Base-by-base conservation (phyloP, 1,140 invertebrate genomes). In the Drosophila nigromelanica region DNA sequence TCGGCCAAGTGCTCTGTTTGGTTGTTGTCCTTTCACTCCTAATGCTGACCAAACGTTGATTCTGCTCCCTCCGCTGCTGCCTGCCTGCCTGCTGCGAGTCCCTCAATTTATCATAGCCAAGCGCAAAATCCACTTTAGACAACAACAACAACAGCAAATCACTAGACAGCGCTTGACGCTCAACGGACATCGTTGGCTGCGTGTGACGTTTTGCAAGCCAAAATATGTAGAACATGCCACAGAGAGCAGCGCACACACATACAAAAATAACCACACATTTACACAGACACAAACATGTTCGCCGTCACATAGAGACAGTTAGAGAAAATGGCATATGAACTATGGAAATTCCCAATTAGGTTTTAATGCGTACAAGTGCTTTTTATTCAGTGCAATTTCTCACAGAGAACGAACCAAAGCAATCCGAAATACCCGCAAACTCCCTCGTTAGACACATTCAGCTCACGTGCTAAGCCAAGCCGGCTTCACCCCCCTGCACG, bases 301-400 rank as follows among this genome's bases (percentile, higher is more conserved):
- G 5, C 51, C 48, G 30, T 47, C 45, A 54, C 35, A 15, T 27
- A 33, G 47, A 39, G 47, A 76, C 71, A 64, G 83, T 82, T 72
- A 73, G 83, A 69, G 83, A 79, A 87, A 73, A 83, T 79, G 68
- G 73, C 83, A 89, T 78, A 86, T 86, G 83, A 89, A 87, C 83
- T 87, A 89, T 89, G 83, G 83, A 89, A 89, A 89, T 89, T 89
- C 79, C 83, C 83, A 89, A 89, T 89, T 89, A 89, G 83, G 76
- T 89, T 89, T 89, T 89, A 89, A 89, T 89, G 83, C 73, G 80
- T 80, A 83, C 83, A 89, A 89, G 83, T 89, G 83, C 82, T 89
- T 89, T 87, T 89, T 89, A 89, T 89, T 89, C 83, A 89, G 63
- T 89, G 83, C 83, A 77, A 89, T 89, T 89, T 89, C 83, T 89